Percentiles rank a stretch among this genome's conserved stretches.
Evolutionary conservation across 2,888 invertebrate genomes (phyloP).

Genomic region (Luffia ferchaultella): DNA sequence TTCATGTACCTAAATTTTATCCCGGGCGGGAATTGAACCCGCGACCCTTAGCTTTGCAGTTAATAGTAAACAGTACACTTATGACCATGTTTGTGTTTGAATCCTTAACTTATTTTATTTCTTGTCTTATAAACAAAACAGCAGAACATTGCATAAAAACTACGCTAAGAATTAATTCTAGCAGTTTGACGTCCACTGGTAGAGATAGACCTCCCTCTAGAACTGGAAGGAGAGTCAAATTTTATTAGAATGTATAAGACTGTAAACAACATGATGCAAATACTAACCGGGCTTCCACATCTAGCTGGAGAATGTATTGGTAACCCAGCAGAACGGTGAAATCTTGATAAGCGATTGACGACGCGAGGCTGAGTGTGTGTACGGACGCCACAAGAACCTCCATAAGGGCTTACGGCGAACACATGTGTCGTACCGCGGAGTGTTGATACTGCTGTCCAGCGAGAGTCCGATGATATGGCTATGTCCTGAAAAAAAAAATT

Average conservation of each 20-base stretch:
- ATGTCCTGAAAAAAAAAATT: conserved; percentile 75
- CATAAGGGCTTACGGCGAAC: conserved; percentile 96
- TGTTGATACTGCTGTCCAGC: conserved; percentile 97
- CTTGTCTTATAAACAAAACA: no score
- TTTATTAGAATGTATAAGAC: background rate
- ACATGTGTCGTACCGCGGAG: conserved; percentile 97
- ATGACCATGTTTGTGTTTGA: no score
- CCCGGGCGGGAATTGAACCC: no score
- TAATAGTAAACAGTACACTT: no score
- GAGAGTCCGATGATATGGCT: conserved; percentile 89
- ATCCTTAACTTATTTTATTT: no score
- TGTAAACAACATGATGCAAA: background rate
- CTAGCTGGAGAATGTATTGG: conserved; percentile 60
- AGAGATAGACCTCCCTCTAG: no score
- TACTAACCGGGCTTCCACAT: conserved; percentile 73
- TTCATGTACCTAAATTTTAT: no score
- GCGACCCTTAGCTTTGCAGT: no score
- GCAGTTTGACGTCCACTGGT: no score
- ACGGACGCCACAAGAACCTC: conserved; percentile 88
- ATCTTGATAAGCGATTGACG: conserved; percentile 92
- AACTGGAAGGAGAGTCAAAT: no score
- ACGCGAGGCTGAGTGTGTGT: conserved; percentile 95
- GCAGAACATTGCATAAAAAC: no score
- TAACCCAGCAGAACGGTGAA: conserved; percentile 95
- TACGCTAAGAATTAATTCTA: no score